Conservation (phyloP, 2,113 vertebrate species). For the Oncorhynchus mykiss region DNA sequence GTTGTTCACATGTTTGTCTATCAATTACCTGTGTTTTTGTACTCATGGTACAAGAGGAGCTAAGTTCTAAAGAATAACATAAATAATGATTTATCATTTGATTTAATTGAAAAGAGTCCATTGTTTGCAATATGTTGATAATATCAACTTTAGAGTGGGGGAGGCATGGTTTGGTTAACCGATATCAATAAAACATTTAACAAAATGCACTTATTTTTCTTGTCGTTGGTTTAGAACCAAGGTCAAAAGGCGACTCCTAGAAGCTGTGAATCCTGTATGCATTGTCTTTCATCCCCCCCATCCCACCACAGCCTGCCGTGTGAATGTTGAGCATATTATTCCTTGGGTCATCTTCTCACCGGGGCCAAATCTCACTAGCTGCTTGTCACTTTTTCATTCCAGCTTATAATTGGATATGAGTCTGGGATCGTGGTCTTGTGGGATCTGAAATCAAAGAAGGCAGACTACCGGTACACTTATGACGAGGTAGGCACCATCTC, state of each 20-base stretch:
- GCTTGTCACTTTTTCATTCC: conserved; percentile 65
- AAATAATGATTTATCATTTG: not conserved
- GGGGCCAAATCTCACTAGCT: conserved; percentile 28
- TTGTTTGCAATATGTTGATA: not conserved
- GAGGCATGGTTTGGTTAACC: not conserved
- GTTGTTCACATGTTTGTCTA: not conserved
- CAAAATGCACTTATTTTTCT: not conserved
- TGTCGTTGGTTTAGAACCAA: not conserved
- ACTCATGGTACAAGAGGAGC: not conserved
- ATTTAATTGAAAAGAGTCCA: not conserved
- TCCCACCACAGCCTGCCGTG: no score
- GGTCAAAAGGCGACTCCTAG: not conserved
- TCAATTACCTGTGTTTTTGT: not conserved
- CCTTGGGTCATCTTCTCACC: not conserved
- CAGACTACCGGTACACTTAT: conserved; percentile 95
- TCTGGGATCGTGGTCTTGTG: conserved; percentile 94
- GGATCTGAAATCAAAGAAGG: conserved; percentile 99
- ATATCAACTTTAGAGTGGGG: not conserved
- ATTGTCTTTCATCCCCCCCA: not conserved
- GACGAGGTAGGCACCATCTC: conserved; percentile 85
- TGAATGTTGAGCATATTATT: not conserved
- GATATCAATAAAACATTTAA: not conserved
- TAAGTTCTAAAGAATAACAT: not conserved
- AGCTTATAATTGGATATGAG: conserved; percentile 99
- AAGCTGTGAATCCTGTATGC: not conserved